Evolutionary conservation across 2,797 vertebrate species (phyloP).

Genomic region (Hippoglossus hippoglossus): DNA sequence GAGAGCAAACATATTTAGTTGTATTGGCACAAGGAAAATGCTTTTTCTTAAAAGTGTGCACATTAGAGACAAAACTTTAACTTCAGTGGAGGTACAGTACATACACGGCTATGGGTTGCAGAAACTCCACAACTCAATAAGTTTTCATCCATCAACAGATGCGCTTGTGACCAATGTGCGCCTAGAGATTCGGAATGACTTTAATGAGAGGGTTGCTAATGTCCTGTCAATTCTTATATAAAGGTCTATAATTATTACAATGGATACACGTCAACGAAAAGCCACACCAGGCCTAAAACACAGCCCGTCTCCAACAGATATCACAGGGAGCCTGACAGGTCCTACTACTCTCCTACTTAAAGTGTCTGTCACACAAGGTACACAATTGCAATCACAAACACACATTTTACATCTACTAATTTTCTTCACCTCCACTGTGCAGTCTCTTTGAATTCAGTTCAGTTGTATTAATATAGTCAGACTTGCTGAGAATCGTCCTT

Average conservation of each 20-base stretch:
- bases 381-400: constrained; percentile 67
- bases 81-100: background rate
- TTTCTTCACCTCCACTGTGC: constrained; percentile 49
- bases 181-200: constrained; percentile 25
- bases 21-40: constrained; percentile 79
- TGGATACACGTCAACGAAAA: constrained; percentile 49
- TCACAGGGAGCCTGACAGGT: constrained; percentile 33
- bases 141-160: background rate
- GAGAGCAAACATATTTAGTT: constrained; percentile 51
- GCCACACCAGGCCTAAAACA: constrained; percentile 58
- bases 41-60: constrained; percentile 65
- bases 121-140: background rate
- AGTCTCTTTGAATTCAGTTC: constrained; percentile 57
- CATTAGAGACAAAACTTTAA: constrained; percentile 45
- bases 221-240: constrained; percentile 28
- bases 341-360: constrained; percentile 60
- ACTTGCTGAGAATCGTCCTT: constrained; percentile 45
- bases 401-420: constrained; percentile 53
- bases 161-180: constrained; percentile 20
- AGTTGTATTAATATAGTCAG: constrained; percentile 43
- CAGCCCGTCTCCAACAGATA: constrained; percentile 29
- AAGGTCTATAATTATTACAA: constrained; percentile 45
- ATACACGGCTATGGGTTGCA: background rate
- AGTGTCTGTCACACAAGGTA: constrained; percentile 52
- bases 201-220: constrained; percentile 42